Evolutionary conservation across 2,113 vertebrate species (phyloP), one percentile per base, ranked within the genome.

Genomic region (Tenebrosternarchus preto): DNA sequence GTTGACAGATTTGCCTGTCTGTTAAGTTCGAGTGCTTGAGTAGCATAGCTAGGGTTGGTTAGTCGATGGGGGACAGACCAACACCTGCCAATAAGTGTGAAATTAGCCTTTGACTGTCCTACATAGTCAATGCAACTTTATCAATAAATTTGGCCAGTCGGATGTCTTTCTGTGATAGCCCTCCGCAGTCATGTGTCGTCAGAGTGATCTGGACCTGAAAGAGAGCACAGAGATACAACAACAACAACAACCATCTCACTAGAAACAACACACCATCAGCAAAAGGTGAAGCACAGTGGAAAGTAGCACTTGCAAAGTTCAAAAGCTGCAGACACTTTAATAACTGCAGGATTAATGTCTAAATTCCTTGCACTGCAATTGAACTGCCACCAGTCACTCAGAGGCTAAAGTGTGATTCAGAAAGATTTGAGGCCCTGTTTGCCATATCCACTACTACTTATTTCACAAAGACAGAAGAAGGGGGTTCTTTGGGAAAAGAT

Each of bases 91-190:
- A 36, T 36, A 46, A 46, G 11, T 46, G 39, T 46, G 8, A 1
- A 50, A 50, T 50, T 15, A 50, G 8, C 43, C 43, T 15, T 12
- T 50, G 43, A 15, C 43, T 50, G 43, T 50, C 43, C 77, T 81
- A 93, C 84, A 92, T 84, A 0, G 88, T 85, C 63, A 89, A 83
- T 24, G 93, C 90, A 27, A 94, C 93, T 90, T 96, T 95, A 86
- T 99, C 96, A 46, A 99, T 98, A 68, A 99, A 99, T 84, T 95
- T 95, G 73, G 98, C 98, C 91, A 99, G 90, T 84, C 94, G 95
- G 85, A 98, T 91, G 2, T 99, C 98, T 84, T 93, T 94, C 83
- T 94, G 95, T 24, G 95, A 97, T 78, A 99, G 88, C 3, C 94
- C 95, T 22, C 95, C 95, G 0, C 92, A 95, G 91, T 97, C 95